Evolutionary conservation across 2,113 vertebrate species (phyloP).

Genomic region (Charina bottae): DNA sequence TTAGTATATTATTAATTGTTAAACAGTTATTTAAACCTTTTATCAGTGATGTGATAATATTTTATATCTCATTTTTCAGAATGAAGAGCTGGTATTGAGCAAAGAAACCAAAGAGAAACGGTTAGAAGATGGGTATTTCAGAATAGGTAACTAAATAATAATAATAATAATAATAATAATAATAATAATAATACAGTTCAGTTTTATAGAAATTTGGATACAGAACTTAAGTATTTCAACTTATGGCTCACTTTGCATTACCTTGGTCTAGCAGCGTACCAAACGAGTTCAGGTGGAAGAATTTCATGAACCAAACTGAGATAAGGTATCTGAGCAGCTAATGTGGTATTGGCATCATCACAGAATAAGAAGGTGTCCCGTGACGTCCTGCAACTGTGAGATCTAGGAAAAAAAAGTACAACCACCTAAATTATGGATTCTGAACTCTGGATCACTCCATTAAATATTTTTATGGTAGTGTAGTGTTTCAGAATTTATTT

Average conservation of each 20-base stretch:
- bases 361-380: neutral
- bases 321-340: neutral
- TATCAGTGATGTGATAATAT: neutral
- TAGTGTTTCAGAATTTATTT: neutral
- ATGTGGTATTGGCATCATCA: neutral
- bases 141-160: slow-evolving; percentile 81
- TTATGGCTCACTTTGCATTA: neutral
- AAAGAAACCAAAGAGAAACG: slow-evolving; percentile 92
- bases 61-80: slow-evolving; percentile 66
- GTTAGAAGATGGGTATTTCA: slow-evolving; percentile 92
- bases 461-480: neutral
- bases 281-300: neutral
- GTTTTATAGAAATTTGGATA: neutral
- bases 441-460: neutral
- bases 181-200: neutral
- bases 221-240: neutral
- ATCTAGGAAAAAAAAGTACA: neutral
- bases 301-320: neutral
- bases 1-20: neutral
- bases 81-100: slow-evolving; percentile 75
- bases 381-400: neutral
- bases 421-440: neutral
- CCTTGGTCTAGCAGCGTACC: neutral
- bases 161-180: no score
- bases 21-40: neutral